Base-by-base conservation (phyloP, 1,140 invertebrate genomes). In the Drosophila mauritiana region DNA sequence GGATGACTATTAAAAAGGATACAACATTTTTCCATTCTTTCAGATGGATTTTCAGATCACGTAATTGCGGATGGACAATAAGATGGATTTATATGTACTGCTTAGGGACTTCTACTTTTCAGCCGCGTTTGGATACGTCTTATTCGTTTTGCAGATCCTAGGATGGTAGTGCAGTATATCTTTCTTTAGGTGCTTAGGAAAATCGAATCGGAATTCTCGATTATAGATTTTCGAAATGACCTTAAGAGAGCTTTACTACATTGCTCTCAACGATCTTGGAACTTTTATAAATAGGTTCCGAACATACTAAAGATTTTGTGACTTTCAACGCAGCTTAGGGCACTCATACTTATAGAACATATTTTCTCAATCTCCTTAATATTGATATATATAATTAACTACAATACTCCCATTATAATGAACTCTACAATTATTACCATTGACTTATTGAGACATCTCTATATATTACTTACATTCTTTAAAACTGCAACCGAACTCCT, bases 301-400 rank as follows among this genome's bases (percentile, higher is more conserved):
- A 55, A 64, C 64, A 31, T 65, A 54, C 2, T 40, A 40, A 25
- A n/a, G n/a, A 20, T 45, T 42, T 51, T 88, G 82, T 86, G 82
- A 88, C 83, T 81, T 88, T 88, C 82, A 81, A 82, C 52, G 65
- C 46, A 54, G 64, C 46, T 1, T 20, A 65, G 42, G 58, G 4
- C 7, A 7, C 31, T 22, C 0, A 25, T 4, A 22, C 15, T 25
- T 11, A 13, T 22, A 17, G 17, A 13, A 37, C 7, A 2, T 15
- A 11, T 17, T 20, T 27, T 36, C 27, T 8, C 7, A 8, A 17
- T 20, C 15, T 12, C 4, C 3, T n/a, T n/a, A 20, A 12, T 11
- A 31, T 15, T 15, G 0, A 49, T 27, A 48, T 25, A n/a, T n/a
- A 40, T 15, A 42, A 8, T 3, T 17, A 1, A 15, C 5, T 31